These are phyloP conservation scores for Zapornia atra DNA, from an alignment of 2,113 vertebrate genomes.

Conservation along the genomic window DNA sequence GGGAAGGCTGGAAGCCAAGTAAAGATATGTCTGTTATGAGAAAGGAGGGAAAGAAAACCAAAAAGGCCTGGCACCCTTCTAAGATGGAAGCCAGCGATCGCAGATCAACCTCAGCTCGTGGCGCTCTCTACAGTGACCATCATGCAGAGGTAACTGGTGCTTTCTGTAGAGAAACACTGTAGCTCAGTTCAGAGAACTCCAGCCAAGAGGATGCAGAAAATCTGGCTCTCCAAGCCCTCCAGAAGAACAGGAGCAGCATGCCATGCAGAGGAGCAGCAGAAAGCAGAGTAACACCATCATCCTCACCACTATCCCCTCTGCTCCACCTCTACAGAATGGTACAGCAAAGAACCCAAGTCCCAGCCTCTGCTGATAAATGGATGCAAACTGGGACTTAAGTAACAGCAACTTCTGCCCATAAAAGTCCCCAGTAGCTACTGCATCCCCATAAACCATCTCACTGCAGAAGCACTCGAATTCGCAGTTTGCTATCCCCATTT, in stretches of 20 bases:
- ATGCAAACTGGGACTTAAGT: neutral
- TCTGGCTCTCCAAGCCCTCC: neutral
- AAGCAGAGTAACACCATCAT: neutral
- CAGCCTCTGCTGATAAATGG: neutral
- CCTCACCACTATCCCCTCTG: neutral
- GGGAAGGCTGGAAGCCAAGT: neutral
- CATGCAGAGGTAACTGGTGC: neutral
- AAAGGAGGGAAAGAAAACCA: accelerated
- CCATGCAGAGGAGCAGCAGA: neutral
- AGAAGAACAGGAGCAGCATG: neutral
- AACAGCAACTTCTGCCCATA: neutral
- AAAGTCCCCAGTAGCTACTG: neutral
- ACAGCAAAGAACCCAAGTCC: neutral
- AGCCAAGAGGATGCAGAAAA: neutral
- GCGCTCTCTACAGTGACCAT: neutral
- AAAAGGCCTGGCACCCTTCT: neutral
- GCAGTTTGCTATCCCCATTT: neutral
- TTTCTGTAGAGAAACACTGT: neutral
- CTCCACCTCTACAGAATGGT: neutral
- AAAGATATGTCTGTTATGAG: neutral
- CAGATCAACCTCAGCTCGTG: accelerated
- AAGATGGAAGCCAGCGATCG: neutral
- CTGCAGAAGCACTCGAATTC: neutral
- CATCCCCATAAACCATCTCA: neutral
- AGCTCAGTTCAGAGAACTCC: neutral